These are phyloP conservation scores for Brotula barbata DNA, from an alignment of 2,797 vertebrate genomes.

Conservation along the genomic window DNA sequence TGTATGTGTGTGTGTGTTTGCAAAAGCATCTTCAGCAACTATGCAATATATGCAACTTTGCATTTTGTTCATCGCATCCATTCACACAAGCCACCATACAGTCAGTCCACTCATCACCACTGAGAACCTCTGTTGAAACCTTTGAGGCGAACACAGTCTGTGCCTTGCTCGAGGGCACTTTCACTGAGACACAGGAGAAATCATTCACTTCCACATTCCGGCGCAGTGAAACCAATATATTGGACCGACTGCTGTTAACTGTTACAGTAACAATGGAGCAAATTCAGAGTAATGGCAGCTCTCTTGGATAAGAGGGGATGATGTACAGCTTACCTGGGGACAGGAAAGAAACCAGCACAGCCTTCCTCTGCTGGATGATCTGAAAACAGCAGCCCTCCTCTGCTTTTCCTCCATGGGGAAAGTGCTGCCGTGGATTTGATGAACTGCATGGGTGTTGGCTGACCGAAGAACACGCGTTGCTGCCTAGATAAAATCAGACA, in stretches of 20 bases:
- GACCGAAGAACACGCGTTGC: conserved; percentile 23
- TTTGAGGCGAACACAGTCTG: not conserved
- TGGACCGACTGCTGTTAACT: conserved; percentile 30
- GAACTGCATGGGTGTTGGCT: conserved; percentile 31
- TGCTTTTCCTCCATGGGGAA: conserved; percentile 47
- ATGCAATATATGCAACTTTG: too few relatives aligned
- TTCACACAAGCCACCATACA: not conserved
- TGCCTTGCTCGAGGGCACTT: conserved; percentile 33
- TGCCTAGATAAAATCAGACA: conserved; percentile 8
- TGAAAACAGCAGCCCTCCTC: conserved; percentile 44
- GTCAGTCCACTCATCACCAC: conserved; percentile 4
- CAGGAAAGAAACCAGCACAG: conserved; percentile 46
- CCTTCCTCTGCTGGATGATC: conserved; percentile 36
- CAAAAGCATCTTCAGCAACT: too few relatives aligned
- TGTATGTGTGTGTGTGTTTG: too few relatives aligned
- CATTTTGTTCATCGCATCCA: too few relatives aligned
- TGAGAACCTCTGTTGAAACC: not conserved
- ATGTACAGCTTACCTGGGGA: conserved; percentile 68
- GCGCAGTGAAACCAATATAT: conserved; percentile 45
- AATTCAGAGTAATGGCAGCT: conserved; percentile 63
- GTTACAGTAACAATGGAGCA: conserved; percentile 35
- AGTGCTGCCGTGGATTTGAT: conserved; percentile 34
- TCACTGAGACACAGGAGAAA: conserved; percentile 14
- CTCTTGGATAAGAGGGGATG: conserved; percentile 60
- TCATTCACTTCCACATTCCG: conserved; percentile 24